A percentile compares a stretch with the other conserved stretches of the same genome.
phyloP scores from a whole-genome alignment of 2,113 vertebrate genomes.

The Zootoca vivipara region DNA sequence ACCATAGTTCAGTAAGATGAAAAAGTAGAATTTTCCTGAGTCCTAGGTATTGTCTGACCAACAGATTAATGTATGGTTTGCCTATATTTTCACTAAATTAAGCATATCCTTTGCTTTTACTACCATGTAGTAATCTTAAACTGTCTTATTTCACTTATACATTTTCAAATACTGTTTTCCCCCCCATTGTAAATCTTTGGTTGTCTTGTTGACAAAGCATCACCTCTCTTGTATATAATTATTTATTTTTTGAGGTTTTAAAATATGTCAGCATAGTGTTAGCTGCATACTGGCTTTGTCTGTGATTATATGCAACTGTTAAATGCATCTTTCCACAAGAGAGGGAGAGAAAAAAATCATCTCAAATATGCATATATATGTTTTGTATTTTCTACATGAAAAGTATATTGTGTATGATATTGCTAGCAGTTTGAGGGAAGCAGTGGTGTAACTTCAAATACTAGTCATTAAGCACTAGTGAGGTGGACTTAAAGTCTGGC shows the following conservation, averaged over 20 bases:
- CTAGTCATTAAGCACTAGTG: slow-evolving; percentile 58
- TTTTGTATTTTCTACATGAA: slow-evolving; percentile 67
- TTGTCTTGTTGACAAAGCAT: slow-evolving; percentile 59
- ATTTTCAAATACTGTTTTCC: slow-evolving; percentile 46
- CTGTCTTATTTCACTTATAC: slow-evolving; percentile 44
- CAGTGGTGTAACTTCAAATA: slow-evolving; percentile 60
- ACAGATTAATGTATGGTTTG: slow-evolving; percentile 48
- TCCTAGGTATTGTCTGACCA: slow-evolving; percentile 36
- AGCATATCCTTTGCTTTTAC: slow-evolving; percentile 60
- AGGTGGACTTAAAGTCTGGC: slow-evolving; percentile 57
- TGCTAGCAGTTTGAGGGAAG: slow-evolving; percentile 58
- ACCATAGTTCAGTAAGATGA: slow-evolving; percentile 30
- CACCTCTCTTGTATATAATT: slow-evolving; percentile 79
- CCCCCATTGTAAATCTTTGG: slow-evolving; percentile 53
- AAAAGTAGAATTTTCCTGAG: slow-evolving; percentile 28
- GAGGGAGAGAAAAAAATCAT: slow-evolving; percentile 50
- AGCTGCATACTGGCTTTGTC: slow-evolving; percentile 57
- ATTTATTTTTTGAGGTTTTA: slow-evolving; percentile 82
- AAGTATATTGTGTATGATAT: slow-evolving; percentile 63
- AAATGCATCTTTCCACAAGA: slow-evolving; percentile 52
- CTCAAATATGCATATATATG: slow-evolving; percentile 49
- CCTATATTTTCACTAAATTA: slow-evolving; percentile 57
- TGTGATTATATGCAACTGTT: slow-evolving; percentile 52
- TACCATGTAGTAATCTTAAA: slow-evolving; percentile 69
- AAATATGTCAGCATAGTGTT: slow-evolving; percentile 71